Evolutionary conservation across 2,797 vertebrate genomes (phyloP), one percentile per base, ranked within the genome.

Genomic region (Betta splendens): DNA sequence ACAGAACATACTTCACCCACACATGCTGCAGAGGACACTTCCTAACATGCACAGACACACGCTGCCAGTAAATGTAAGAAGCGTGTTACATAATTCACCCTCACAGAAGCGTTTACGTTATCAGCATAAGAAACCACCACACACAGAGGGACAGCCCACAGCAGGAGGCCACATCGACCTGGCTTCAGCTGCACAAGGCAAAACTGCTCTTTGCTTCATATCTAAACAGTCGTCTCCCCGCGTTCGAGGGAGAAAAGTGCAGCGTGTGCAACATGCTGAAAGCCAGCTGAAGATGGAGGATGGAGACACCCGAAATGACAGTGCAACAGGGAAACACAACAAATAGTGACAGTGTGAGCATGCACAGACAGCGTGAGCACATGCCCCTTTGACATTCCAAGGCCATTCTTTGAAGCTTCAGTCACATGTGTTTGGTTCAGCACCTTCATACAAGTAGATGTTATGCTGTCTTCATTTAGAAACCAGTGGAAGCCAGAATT

Each of bases 341-440:
- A 13, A 65, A 29, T 37, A 57, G 50, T 57, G 33, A 67, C 40
- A 75, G 48, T 52, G 65, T 64, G 39, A 37, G 65, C 90, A 84
- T 91, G 90, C 90, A 73, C 49, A 38, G 29, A 65, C 22, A 70
- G 61, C 29, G 50, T 2, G 22, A 53, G 33, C 61, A 80, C 91
- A 91, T 90, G 90, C 89, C 77, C 69, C 82, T 81, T 91, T 90
- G 92, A 88, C 89, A 92, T 91, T 91, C 91, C 91, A 91, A 92
- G 49, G 91, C 91, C 92, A 93, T 93, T 91, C 85, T 85, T 64
- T 72, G 67, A 86, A 87, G 85, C 86, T 80, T 68, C 82, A 62
- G 62, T 78, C 50, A 39, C 50, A 62, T 22, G 39, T n/a, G n/a
- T n/a, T n/a, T n/a, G n/a, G n/a, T n/a, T n/a, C n/a, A n/a, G n/a